These are phyloP conservation scores for Epinephelus malabaricus DNA, from an alignment of 2,797 vertebrate genomes.

Conservation along the genomic window DNA sequence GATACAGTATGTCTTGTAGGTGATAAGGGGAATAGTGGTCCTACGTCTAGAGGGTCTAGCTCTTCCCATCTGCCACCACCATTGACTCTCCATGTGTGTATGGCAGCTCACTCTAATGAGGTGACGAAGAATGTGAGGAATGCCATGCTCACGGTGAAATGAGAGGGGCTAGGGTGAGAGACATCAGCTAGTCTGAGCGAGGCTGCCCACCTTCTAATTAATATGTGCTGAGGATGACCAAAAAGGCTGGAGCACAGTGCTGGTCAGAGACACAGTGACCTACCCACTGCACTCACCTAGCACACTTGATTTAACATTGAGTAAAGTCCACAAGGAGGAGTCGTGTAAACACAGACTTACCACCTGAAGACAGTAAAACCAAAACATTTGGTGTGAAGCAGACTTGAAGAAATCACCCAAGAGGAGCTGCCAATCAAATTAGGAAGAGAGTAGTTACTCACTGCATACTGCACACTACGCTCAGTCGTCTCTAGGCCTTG, in stretches of 20 bases:
- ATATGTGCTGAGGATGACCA: constrained; percentile 72
- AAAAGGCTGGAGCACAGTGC: constrained; percentile 47
- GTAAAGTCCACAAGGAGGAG: constrained; percentile 47
- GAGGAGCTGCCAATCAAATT: constrained; percentile 39
- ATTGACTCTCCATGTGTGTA: constrained; percentile 69
- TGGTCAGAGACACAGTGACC: constrained; percentile 55
- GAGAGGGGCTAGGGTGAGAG: constrained; percentile 79
- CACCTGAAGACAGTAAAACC: constrained; percentile 64
- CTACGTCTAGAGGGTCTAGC: constrained; percentile 53
- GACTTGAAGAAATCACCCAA: constrained; percentile 48
- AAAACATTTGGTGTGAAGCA: constrained; percentile 68
- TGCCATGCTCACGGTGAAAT: constrained; percentile 82
- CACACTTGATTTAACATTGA: constrained; percentile 56
- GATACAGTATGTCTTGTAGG: constrained; percentile 50
- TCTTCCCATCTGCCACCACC: constrained; percentile 62
- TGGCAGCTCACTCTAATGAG: constrained; percentile 84
- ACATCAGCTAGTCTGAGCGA: constrained; percentile 62
- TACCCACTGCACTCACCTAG: constrained; percentile 36
- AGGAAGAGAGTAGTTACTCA: background rate
- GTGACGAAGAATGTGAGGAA: constrained; percentile 87
- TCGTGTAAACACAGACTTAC: constrained; percentile 64
- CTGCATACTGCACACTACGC: background rate
- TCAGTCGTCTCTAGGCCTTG: background rate
- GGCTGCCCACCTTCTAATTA: constrained; percentile 81
- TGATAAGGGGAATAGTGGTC: constrained; percentile 42